A percentile compares a stretch with the other conserved stretches of the same genome.
phyloP scores from a whole-genome alignment of 2,113 vertebrate species.

The Sylvilagus bachmani region DNA sequence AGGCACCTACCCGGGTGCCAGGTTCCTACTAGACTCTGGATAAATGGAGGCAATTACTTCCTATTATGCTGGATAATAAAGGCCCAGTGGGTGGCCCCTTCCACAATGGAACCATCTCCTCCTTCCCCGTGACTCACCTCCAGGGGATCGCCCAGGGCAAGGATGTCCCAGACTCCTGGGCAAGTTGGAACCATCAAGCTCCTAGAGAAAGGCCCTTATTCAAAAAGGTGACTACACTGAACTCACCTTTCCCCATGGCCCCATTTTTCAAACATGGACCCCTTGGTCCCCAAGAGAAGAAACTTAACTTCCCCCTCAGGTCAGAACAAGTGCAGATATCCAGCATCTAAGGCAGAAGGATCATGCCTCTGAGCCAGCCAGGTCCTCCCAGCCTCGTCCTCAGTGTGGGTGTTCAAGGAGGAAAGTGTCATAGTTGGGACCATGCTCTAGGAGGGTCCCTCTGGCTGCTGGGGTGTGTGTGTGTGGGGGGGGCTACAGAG shows the following conservation, averaged over 20 bases:
- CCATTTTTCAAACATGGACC: conserved; percentile 4
- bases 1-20: conserved; percentile 72
- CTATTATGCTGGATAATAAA: conserved; percentile 77
- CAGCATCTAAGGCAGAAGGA: neutral
- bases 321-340: conserved; percentile 44
- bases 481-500: neutral
- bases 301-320: neutral
- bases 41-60: conserved; percentile 80
- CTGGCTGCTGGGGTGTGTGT: neutral
- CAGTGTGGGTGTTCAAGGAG: neutral
- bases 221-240: neutral
- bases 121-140: conserved; percentile 74
- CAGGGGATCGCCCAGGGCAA: conserved; percentile 63
- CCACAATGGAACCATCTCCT: conserved; percentile 62
- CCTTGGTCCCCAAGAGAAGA: neutral
- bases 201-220: conserved; percentile 51
- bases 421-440: neutral
- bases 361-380: neutral
- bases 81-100: conserved; percentile 80
- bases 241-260: neutral
- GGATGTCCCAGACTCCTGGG: conserved; percentile 66
- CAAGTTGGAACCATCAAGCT: conserved; percentile 69
- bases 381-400: neutral
- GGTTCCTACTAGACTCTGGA: conserved; percentile 48
- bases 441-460: neutral